phyloP scores from a whole-genome alignment of 1,140 invertebrate genomes.

The Drosophila orena region DNA sequence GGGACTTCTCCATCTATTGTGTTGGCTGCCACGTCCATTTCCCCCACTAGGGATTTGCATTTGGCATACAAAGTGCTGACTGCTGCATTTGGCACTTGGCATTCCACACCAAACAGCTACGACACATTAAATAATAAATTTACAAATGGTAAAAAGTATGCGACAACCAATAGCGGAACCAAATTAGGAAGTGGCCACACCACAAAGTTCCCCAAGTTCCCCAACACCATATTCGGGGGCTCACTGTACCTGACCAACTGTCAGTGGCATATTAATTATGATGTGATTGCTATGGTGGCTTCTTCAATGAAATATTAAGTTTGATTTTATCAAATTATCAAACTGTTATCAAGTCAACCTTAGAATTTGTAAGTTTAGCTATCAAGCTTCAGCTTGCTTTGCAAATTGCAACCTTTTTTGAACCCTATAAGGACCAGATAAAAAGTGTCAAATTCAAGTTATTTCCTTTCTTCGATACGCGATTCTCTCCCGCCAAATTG shows the following conservation, averaged over 20 bases:
- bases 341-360: too few relatives aligned
- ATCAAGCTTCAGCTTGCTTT: background rate
- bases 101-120: constrained; percentile 56
- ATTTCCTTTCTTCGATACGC: background rate
- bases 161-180: constrained; percentile 74
- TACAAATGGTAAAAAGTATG: constrained; percentile 42
- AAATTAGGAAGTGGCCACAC: constrained; percentile 80
- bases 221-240: constrained; percentile 59
- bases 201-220: constrained; percentile 38
- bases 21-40: background rate
- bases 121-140: constrained; percentile 76
- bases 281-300: constrained; percentile 24
- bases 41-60: constrained; percentile 25
- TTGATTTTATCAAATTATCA: too few relatives aligned
- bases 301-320: background rate
- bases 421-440: background rate
- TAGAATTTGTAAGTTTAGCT: background rate
- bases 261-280: constrained; percentile 71
- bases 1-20: background rate
- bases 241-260: constrained; percentile 37
- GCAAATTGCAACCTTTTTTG: background rate
- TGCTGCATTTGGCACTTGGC: constrained; percentile 62
- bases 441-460: constrained; percentile 52
- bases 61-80: constrained; percentile 52
- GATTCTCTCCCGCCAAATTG: constrained; percentile 36